Percentiles rank a stretch among this genome's conserved stretches.
phyloP scores from a whole-genome alignment of 2,888 invertebrate species.

The Bimastos eiseni region DNA sequence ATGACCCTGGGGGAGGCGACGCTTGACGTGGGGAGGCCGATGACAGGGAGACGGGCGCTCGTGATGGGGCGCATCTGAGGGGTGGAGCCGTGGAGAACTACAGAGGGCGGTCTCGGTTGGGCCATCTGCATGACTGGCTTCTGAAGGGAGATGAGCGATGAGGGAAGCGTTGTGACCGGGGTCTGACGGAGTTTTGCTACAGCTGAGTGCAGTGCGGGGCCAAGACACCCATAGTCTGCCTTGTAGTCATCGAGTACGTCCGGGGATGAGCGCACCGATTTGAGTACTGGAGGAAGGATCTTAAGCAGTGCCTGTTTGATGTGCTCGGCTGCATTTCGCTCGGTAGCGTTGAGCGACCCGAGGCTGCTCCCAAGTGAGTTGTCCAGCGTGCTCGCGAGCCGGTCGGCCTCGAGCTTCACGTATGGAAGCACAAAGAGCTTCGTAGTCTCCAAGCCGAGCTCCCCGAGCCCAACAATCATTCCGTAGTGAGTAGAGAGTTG shows the following conservation, averaged over 20 bases:
- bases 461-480: slow-evolving; percentile 78
- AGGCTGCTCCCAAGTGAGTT: slow-evolving; percentile 64
- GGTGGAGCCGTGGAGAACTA: neutral
- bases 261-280: slow-evolving; percentile 74
- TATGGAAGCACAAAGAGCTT: slow-evolving; percentile 81
- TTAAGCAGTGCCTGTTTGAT: slow-evolving; percentile 86
- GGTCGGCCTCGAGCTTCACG: slow-evolving; percentile 75
- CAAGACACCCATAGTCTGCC: slow-evolving; percentile 83
- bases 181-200: slow-evolving; percentile 73
- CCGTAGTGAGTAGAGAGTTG: slow-evolving; percentile 92
- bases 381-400: slow-evolving; percentile 67
- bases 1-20: neutral
- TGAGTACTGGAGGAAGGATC: slow-evolving; percentile 81
- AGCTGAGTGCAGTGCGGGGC: slow-evolving; percentile 65
- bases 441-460: slow-evolving; percentile 68
- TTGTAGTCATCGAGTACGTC: slow-evolving; percentile 87
- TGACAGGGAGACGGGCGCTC: neutral
- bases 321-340: slow-evolving; percentile 87
- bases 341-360: slow-evolving; percentile 71
- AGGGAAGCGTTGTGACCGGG: neutral
- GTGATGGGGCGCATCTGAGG: neutral
- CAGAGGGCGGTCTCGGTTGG: neutral
- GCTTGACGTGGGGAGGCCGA: neutral
- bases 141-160: neutral
- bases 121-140: neutral